Evolutionary conservation across 2,113 vertebrate species (phyloP), one percentile per base, ranked within the genome.

Genomic region (Pseudopipra pipra): DNA sequence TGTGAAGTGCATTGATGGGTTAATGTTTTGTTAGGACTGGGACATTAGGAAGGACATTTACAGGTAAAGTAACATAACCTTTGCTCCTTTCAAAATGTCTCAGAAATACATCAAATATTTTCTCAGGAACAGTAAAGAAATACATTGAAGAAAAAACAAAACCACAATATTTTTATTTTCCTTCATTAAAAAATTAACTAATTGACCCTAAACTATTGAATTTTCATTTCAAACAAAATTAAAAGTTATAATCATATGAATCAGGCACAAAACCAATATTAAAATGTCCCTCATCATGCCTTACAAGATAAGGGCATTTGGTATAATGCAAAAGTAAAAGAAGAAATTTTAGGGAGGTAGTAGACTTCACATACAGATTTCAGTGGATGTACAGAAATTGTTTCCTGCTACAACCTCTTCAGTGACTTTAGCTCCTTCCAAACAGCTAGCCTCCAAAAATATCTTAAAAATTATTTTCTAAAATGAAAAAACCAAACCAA

Each of bases 361-460:
- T 11, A 47, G n/a, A 51, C n/a, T 71, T 58, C 30, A 68, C 20
- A 33, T 49, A 77, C 15, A 25, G 19, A 44, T 86, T 94, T 70
- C 49, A 70, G 75, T 62, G 18, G 35, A 23, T n/a, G 6, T 11
- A 8, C 16, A 68, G 23, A 90, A 77, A 22, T 35, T 54, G 5
- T 13, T 91, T 46, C 46, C 39, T 89, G 33, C 44, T 44, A 25
- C 20, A 22, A 25, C 54, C 62, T 83, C 52, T 91, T 33, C 70
- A 79, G 30, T 89, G 76, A 58, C 8, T 82, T 96, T 66, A 91
- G 59, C 37, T 95, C 67, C 28, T 89, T 93, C n/a, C 12, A 37
- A 74, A 30, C 3, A 37, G 19, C 2, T 24, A 25, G 6, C 2
- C 3, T 31, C 10, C 3, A 58, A 80, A 63, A 39, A 28, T 6